phyloP scores from a whole-genome alignment of 2,113 vertebrate genomes.

The Orcinus orca region DNA sequence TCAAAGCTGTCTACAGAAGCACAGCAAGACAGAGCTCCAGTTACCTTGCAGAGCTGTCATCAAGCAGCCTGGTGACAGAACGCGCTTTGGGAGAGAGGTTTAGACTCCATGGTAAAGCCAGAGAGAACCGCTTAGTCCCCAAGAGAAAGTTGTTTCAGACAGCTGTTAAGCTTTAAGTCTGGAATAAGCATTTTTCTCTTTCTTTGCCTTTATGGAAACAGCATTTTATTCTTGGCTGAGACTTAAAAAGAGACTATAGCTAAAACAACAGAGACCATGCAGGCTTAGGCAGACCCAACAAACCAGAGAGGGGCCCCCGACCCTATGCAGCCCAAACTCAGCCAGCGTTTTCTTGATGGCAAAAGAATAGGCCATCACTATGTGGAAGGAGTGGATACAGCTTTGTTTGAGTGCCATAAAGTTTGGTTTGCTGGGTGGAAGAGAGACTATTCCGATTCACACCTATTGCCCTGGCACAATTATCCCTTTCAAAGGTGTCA shows the following conservation, averaged over 20 bases:
- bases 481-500: neutral
- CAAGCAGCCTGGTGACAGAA: neutral
- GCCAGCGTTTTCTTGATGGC: neutral
- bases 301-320: neutral
- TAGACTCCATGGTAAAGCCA: neutral
- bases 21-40: neutral
- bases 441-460: neutral
- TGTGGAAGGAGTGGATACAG: neutral
- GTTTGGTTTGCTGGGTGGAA: neutral
- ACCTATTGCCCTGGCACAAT: neutral
- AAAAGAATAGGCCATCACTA: neutral
- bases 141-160: neutral
- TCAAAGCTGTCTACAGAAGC: neutral
- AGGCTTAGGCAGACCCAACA: neutral
- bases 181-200: neutral
- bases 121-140: neutral
- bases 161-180: neutral
- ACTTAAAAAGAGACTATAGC: neutral
- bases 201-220: neutral
- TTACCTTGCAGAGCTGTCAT: neutral
- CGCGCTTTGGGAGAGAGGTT: neutral
- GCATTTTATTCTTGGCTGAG: neutral
- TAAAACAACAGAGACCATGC: neutral
- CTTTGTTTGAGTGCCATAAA: neutral
- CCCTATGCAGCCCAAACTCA: neutral